phyloP scores from a whole-genome alignment of 2,797 vertebrate genomes.

The Protonibea diacanthus region DNA sequence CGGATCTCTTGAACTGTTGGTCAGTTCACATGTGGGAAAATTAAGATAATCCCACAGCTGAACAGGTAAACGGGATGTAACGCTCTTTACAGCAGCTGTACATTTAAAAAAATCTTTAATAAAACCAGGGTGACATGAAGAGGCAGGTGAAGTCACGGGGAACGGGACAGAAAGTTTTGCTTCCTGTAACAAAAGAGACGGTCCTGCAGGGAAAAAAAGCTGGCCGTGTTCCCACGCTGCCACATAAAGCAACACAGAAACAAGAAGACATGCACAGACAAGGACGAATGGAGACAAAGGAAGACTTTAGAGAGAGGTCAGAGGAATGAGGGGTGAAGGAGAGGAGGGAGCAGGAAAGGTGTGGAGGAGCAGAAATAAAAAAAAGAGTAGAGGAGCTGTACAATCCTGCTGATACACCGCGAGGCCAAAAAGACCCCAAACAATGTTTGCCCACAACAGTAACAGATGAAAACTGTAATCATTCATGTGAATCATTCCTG shows the following conservation, averaged over 20 bases:
- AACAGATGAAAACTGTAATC: background rate
- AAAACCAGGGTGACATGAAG: background rate
- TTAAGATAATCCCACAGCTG: background rate
- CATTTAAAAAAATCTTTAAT: no score
- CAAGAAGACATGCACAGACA: background rate
- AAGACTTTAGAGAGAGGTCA: background rate
- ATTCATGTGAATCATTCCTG: background rate
- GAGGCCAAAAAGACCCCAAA: background rate
- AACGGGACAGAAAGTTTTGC: background rate
- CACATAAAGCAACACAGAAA: background rate
- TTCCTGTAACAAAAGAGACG: background rate
- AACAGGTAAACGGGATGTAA: no score
- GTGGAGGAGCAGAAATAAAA: background rate
- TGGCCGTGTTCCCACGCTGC: background rate
- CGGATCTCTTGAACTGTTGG: background rate
- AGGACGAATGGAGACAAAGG: background rate
- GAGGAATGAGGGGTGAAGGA: background rate
- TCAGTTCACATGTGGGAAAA: background rate
- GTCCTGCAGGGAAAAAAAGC: background rate
- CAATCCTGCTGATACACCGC: background rate
- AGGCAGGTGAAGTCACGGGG: no score
- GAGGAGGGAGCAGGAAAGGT: background rate
- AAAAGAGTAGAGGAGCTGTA: background rate
- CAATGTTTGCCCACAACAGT: background rate
- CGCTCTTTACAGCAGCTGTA: background rate